A percentile compares a stretch with the other conserved stretches of the same genome.
Evolutionary conservation across 2,888 invertebrate species (phyloP).

Genomic region (Rhagonycha fulva): DNA sequence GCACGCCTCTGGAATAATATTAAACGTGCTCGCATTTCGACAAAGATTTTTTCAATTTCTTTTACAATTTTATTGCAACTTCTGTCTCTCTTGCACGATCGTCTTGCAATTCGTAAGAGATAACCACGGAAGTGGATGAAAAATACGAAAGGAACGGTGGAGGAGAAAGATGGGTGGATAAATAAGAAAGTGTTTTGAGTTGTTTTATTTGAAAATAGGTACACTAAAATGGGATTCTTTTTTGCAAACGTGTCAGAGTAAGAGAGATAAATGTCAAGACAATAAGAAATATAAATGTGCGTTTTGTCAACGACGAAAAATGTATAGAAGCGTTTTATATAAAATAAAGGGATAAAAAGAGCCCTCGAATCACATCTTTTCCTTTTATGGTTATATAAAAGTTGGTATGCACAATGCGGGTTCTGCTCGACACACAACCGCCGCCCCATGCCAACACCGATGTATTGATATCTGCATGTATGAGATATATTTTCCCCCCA

Average conservation of each 20-base stretch:
- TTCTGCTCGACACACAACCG: slow-evolving; percentile 18
- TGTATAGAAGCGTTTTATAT: slow-evolving; percentile 30
- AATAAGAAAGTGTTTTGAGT: slow-evolving; percentile 28
- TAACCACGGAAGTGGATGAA: slow-evolving; percentile 9
- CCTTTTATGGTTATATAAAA: slow-evolving; percentile 8
- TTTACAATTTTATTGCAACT: slow-evolving; percentile 42
- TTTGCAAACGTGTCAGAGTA: slow-evolving; percentile 9
- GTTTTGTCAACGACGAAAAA: slow-evolving; percentile 33
- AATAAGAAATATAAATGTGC: slow-evolving; percentile 37
- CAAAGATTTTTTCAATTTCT: slow-evolving; percentile 51
- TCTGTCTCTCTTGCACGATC: slow-evolving; percentile 36
- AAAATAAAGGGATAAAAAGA: slow-evolving; percentile 29
- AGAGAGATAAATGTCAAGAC: slow-evolving; percentile 26
- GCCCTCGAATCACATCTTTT: slow-evolving; percentile 20
- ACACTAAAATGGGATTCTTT: neutral
- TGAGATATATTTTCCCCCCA: slow-evolving; percentile 9
- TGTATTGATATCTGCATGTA: slow-evolving; percentile 22
- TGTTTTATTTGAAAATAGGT: slow-evolving; percentile 25
- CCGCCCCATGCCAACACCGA: slow-evolving; percentile 24
- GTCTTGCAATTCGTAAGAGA: slow-evolving; percentile 31
- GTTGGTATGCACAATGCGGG: slow-evolving; percentile 21
- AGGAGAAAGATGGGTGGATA: slow-evolving; percentile 25
- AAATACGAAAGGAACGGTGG: slow-evolving; percentile 34
- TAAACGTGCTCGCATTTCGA: slow-evolving; percentile 42
- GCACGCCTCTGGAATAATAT: slow-evolving; percentile 47